Percentiles rank a stretch among this genome's conserved stretches.
Conservation (phyloP, 2,888 invertebrate species). For the Noctua janthe region DNA sequence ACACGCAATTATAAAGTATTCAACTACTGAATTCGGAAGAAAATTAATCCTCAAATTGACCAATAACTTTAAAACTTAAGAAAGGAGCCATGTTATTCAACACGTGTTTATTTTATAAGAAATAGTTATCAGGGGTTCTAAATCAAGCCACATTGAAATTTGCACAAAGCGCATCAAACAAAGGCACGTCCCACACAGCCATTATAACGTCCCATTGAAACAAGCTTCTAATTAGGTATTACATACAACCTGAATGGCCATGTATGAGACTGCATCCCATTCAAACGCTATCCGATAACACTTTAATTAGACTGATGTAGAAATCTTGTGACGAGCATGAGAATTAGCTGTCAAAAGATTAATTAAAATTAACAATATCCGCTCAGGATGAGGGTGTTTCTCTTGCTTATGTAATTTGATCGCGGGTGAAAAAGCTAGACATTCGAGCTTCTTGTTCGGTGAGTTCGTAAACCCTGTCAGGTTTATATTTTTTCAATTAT, state of each 20-base stretch:
- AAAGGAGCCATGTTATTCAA: slow-evolving; percentile 46
- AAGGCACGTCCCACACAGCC: slow-evolving; percentile 74
- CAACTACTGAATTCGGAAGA: slow-evolving; percentile 29
- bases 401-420: slow-evolving; percentile 54
- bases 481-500: background rate
- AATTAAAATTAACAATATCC: slow-evolving; percentile 68
- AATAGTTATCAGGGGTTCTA: slow-evolving; percentile 43
- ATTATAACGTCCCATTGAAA: slow-evolving; percentile 84
- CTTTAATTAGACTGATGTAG: slow-evolving; percentile 79
- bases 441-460: slow-evolving; percentile 32
- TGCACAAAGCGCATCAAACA: slow-evolving; percentile 67
- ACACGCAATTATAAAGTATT: slow-evolving; percentile 26
- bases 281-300: slow-evolving; percentile 83
- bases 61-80: slow-evolving; percentile 20
- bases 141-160: slow-evolving; percentile 61
- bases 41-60: slow-evolving; percentile 25
- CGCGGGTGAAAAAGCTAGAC: slow-evolving; percentile 25
- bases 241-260: slow-evolving; percentile 77
- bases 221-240: slow-evolving; percentile 82
- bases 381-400: slow-evolving; percentile 49
- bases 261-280: slow-evolving; percentile 82
- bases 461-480: background rate
- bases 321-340: slow-evolving; percentile 69
- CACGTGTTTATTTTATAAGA: slow-evolving; percentile 33
- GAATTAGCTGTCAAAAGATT: slow-evolving; percentile 71